These are phyloP conservation scores for Ceratitis capitata DNA, from an alignment of 1,140 invertebrate species.

Conservation along the genomic window DNA sequence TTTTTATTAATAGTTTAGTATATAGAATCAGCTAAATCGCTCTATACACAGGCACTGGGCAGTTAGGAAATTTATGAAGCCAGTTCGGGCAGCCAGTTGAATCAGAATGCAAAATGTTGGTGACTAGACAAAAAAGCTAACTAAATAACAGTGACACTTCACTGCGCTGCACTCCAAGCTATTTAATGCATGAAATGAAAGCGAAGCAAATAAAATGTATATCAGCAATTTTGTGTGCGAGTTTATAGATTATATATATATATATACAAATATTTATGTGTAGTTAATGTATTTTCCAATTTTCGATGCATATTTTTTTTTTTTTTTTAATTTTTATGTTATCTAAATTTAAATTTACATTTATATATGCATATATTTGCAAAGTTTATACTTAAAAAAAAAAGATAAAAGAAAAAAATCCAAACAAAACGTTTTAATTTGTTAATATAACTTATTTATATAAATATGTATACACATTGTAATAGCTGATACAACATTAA, in stretches of 20 bases:
- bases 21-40: background rate
- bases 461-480: constrained; percentile 25
- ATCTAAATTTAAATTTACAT: constrained; percentile 31
- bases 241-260: constrained; percentile 12
- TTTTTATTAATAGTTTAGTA: constrained; percentile 1
- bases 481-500: constrained; percentile 32
- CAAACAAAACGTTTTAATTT: constrained; percentile 33
- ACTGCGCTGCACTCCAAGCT: background rate
- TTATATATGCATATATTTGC: constrained; percentile 18
- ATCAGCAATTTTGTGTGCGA: constrained; percentile 16
- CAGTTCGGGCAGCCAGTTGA: background rate
- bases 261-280: constrained; percentile 29
- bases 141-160: background rate
- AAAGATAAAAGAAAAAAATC: background rate
- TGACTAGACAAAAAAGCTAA: background rate
- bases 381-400: constrained; percentile 36
- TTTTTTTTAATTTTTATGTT: constrained; percentile 31
- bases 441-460: constrained; percentile 38
- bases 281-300: constrained; percentile 27
- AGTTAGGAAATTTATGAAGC: background rate
- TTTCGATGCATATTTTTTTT: constrained; percentile 4
- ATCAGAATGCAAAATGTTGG: background rate
- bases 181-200: background rate
- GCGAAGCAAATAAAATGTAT: background rate
- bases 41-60: background rate